These are phyloP conservation scores for Falco punctatus DNA, from an alignment of 2,113 vertebrate species.

Conservation along the genomic window DNA sequence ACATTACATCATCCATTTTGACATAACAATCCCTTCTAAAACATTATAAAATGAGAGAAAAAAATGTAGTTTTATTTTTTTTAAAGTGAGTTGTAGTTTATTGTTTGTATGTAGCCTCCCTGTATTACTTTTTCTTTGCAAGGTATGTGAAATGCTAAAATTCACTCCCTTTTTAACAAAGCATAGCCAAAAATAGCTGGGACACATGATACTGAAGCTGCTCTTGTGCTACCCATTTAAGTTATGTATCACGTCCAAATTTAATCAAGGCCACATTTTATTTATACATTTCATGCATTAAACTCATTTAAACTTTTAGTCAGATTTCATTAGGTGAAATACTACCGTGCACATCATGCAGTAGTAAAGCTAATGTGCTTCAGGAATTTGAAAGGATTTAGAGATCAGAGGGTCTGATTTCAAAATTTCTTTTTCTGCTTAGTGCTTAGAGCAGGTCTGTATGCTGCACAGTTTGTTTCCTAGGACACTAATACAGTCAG, in stretches of 20 bases:
- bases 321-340: constrained; percentile 86
- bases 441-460: constrained; percentile 72
- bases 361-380: constrained; percentile 84
- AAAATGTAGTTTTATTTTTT: neutral
- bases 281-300: constrained; percentile 86
- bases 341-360: constrained; percentile 81
- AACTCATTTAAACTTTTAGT: constrained; percentile 86
- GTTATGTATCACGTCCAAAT: constrained; percentile 81
- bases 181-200: constrained; percentile 64
- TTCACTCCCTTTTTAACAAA: constrained; percentile 59
- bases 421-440: constrained; percentile 74
- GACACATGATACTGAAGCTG: constrained; percentile 74
- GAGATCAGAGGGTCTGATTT: constrained; percentile 85
- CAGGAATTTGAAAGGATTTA: constrained; percentile 85
- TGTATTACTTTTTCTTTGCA: constrained; percentile 19
- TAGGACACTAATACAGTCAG: constrained; percentile 83
- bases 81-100: neutral
- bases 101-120: neutral
- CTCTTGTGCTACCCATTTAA: constrained; percentile 82
- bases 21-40: neutral
- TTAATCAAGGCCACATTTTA: constrained; percentile 86
- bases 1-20: neutral
- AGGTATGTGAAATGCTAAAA: constrained; percentile 65
- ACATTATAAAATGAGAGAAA: neutral
- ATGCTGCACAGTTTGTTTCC: constrained; percentile 75